Evolutionary conservation across 2,797 vertebrate species (phyloP), one percentile per base, ranked within the genome.

Genomic region (Cynopterus sphinx): DNA sequence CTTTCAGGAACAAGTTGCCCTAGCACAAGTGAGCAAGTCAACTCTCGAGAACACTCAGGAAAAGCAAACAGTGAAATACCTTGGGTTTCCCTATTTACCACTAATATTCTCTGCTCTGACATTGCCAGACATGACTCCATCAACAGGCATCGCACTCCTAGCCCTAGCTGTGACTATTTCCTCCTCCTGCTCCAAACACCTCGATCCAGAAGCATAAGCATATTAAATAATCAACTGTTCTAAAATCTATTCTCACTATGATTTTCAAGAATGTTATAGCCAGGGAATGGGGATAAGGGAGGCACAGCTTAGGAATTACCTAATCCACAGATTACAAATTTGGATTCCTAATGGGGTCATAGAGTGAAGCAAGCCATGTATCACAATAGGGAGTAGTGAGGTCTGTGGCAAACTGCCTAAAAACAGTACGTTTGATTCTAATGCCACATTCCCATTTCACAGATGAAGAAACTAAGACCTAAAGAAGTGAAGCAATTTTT

Each of bases 1-100:
- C 59, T 91, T 88, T 89, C 53, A 84, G 71, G 70, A 79, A 87
- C 74, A 94, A 84, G 49, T 36, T 73, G 41, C 74, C 94, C 83
- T 90, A 59, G 57, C 75, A 94, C 63, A 63, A 93, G 51, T 46
- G 87, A 93, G 87, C 83, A 67, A 63, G 57, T 36, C 55, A 81
- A 49, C 74, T 68, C 78, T 33, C 59, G 75, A 87, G 63, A 96
- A 71, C 9, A 93, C 9, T 55, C 74, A 11, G 31, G 49, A 81
- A 97, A 93, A 71, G 36, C n/a, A 71, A 75, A 81, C 12, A 22
- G 83, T 39, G 65, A 68, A 89, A 39, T 39, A 51, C 16, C 17
- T 41, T 41, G 87, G 55, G 21, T 55, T 88, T 77, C 81, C 85
- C 49, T 87, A 33, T 49, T 92, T 46, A 9, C 36, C 57, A 9